A percentile compares a stretch with the other conserved stretches of the same genome.
Conservation (phyloP, 2,113 vertebrate species). For the Monopterus albus region DNA sequence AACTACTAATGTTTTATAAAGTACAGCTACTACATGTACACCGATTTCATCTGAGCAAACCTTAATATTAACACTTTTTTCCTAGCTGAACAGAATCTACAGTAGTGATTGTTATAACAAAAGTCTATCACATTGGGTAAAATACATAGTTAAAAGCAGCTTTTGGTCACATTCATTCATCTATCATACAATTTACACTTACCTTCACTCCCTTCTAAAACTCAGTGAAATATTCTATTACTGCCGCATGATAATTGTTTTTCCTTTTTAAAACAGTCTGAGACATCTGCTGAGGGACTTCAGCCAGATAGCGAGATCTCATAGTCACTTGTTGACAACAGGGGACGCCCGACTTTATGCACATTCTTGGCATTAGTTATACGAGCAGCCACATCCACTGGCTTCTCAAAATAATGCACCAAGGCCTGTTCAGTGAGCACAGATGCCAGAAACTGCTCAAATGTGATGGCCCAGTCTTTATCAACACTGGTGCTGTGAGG, state of each 20-base stretch:
- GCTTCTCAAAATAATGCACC: slow-evolving; percentile 95
- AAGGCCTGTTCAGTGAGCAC: slow-evolving; percentile 94
- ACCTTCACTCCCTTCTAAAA: slow-evolving; percentile 49
- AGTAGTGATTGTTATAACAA: slow-evolving; percentile 67
- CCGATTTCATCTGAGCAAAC: slow-evolving; percentile 53
- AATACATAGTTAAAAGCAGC: slow-evolving; percentile 59
- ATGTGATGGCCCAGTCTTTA: slow-evolving; percentile 97
- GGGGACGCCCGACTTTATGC: slow-evolving; percentile 87
- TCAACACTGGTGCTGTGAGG: slow-evolving; percentile 90
- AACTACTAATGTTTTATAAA: slow-evolving; percentile 74
- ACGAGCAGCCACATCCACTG: slow-evolving; percentile 88
- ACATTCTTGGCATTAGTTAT: slow-evolving; percentile 94
- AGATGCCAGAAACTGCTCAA: slow-evolving; percentile 96
- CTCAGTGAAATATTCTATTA: slow-evolving; percentile 29
- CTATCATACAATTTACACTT: slow-evolving; percentile 48
- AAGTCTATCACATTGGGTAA: slow-evolving; percentile 70
- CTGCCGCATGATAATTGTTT: slow-evolving; percentile 8
- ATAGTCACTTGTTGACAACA: slow-evolving; percentile 90
- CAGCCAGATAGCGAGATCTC: slow-evolving; percentile 95
- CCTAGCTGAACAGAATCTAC: slow-evolving; percentile 41
- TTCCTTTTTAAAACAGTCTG: slow-evolving; percentile 37
- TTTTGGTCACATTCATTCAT: slow-evolving; percentile 65
- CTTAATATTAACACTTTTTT: slow-evolving; percentile 28
- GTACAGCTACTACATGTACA: slow-evolving; percentile 73
- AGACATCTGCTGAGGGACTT: slow-evolving; percentile 22